Evolutionary conservation across 2,888 invertebrate genomes (phyloP).

Genomic region (Brenthis hecate): DNA sequence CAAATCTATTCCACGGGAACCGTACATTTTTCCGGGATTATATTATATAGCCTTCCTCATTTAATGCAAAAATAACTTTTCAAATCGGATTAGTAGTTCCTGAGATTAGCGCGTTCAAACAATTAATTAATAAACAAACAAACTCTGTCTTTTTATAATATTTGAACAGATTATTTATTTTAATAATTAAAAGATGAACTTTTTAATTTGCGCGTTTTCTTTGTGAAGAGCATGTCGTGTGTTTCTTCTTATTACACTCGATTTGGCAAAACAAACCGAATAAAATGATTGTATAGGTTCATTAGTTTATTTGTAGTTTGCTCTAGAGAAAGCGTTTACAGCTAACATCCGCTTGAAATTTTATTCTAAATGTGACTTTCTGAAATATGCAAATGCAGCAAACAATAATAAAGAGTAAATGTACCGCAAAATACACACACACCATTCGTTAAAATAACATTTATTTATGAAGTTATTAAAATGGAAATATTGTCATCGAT

Average conservation of each 20-base stretch:
- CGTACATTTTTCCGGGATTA: no score
- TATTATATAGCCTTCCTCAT: no score
- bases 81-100: no score
- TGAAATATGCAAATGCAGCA: slow-evolving; percentile 31
- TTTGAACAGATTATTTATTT: background rate
- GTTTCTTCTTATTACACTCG: slow-evolving; percentile 33
- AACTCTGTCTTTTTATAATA: background rate
- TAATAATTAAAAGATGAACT: background rate
- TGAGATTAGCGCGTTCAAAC: no score
- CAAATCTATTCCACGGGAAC: no score
- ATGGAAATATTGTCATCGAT: slow-evolving; percentile 27
- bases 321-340: slow-evolving; percentile 51
- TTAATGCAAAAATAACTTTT: no score
- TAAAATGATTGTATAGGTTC: slow-evolving; percentile 60
- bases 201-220: background rate
- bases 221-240: slow-evolving; percentile 21
- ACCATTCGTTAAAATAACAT: slow-evolving; percentile 30
- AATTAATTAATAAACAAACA: no score
- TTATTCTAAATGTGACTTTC: slow-evolving; percentile 26
- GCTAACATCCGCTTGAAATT: slow-evolving; percentile 32
- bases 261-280: slow-evolving; percentile 57
- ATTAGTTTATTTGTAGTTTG: slow-evolving; percentile 46
- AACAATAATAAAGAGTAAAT: slow-evolving; percentile 24
- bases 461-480: slow-evolving; percentile 34
- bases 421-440: slow-evolving; percentile 27